These are phyloP conservation scores for Bombus superbus DNA, from an alignment of 1,140 invertebrate genomes.

Conservation along the genomic window DNA sequence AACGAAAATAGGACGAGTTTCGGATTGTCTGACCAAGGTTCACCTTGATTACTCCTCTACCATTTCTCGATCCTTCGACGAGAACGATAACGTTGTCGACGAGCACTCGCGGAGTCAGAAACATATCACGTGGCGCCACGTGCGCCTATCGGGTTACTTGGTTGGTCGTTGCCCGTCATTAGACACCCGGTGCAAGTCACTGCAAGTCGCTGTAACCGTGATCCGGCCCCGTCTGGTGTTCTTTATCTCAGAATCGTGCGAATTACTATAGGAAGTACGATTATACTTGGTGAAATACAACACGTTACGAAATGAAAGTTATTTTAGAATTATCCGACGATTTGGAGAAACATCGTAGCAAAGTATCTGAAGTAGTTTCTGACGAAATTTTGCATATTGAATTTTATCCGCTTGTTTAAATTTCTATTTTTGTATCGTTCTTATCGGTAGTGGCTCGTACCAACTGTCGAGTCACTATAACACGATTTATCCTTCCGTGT, in stretches of 20 bases:
- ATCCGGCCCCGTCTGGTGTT: neutral
- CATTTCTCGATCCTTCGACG: constrained; percentile 22
- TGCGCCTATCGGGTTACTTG: constrained; percentile 74
- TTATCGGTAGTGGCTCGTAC: too few relatives aligned
- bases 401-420: neutral
- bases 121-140: constrained; percentile 76
- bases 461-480: too few relatives aligned
- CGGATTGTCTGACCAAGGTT: neutral
- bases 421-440: too few relatives aligned
- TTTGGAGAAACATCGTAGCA: neutral
- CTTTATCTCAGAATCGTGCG: neutral
- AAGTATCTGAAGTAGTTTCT: neutral
- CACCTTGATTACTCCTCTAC: constrained; percentile 14
- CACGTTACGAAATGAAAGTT: too few relatives aligned
- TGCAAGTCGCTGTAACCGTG: neutral
- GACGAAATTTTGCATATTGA: neutral
- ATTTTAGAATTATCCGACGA: neutral
- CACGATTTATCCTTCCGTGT: too few relatives aligned
- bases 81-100: constrained; percentile 38
- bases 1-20: neutral
- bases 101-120: constrained; percentile 48
- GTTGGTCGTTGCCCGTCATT: constrained; percentile 70
- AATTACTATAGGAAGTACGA: neutral
- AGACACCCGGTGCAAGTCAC: constrained; percentile 66
- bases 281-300: neutral